Evolutionary conservation across 2,113 vertebrate species (phyloP).

Genomic region (Pholis gunnellus): DNA sequence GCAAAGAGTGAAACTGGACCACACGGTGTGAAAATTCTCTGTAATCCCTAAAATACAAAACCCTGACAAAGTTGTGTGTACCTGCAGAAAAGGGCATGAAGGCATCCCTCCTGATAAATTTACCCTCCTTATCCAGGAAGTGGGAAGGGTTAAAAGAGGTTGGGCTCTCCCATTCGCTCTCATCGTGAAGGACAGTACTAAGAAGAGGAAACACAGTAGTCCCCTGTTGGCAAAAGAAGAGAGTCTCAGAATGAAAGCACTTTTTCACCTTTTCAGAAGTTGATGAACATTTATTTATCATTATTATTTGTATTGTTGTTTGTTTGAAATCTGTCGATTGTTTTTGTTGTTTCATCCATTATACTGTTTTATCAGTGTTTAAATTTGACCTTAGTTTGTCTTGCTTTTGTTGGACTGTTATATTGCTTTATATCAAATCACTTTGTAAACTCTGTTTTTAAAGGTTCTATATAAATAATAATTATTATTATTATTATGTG

Average conservation of each 20-base stretch:
- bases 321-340: neutral
- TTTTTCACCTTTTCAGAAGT: neutral
- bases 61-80: slow-evolving; percentile 14
- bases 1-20: neutral
- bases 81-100: slow-evolving; percentile 83
- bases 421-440: neutral
- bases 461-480: neutral
- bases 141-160: slow-evolving; percentile 77
- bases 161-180: slow-evolving; percentile 79
- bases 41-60: neutral
- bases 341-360: neutral
- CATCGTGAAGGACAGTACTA: slow-evolving; percentile 78
- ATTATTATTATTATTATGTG: neutral
- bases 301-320: neutral
- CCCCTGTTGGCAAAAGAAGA: slow-evolving; percentile 53
- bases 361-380: neutral
- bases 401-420: neutral
- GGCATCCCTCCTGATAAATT: slow-evolving; percentile 74
- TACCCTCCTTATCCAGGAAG: slow-evolving; percentile 77
- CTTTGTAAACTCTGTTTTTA: neutral
- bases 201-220: slow-evolving; percentile 78
- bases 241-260: neutral
- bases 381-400: neutral
- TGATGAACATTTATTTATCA: neutral
- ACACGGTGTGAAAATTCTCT: neutral